Evolutionary conservation across 2,797 vertebrate species (phyloP).

Genomic region (Sitta carolinensis): DNA sequence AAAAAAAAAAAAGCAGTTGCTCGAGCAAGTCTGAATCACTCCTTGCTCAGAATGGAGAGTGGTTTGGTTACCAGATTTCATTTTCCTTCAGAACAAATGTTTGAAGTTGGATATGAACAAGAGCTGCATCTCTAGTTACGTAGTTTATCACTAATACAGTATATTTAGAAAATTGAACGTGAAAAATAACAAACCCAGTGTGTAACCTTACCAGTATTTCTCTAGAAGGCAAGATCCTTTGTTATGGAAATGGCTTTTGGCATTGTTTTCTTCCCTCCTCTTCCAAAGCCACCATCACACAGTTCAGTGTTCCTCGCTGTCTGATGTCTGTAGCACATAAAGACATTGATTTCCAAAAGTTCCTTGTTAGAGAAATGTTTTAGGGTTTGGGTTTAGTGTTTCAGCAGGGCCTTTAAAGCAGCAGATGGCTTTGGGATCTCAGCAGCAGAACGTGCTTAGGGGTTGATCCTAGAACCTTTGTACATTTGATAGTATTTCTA

Average conservation of each 20-base stretch:
- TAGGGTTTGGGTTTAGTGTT: constrained; percentile 60
- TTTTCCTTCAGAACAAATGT: constrained; percentile 55
- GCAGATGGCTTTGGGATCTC: constrained; percentile 61
- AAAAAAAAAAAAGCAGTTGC: constrained; percentile 32
- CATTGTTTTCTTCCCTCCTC: background rate
- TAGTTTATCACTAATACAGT: constrained; percentile 54
- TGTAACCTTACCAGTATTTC: constrained; percentile 70
- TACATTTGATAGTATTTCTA: constrained; percentile 79
- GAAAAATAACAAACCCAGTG: constrained; percentile 48
- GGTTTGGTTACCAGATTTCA: constrained; percentile 56
- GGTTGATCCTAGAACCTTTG: constrained; percentile 72
- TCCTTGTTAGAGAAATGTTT: constrained; percentile 54
- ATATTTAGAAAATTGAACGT: constrained; percentile 53
- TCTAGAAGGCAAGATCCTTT: constrained; percentile 61
- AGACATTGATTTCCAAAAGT: background rate
- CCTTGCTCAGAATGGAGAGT: constrained; percentile 45
- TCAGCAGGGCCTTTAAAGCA: constrained; percentile 58
- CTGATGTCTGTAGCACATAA: background rate
- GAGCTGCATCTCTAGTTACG: constrained; percentile 63
- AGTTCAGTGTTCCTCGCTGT: constrained; percentile 41
- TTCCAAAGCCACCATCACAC: constrained; percentile 67
- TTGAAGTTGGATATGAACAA: constrained; percentile 58
- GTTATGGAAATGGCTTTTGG: constrained; percentile 60
- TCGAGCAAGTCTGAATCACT: constrained; percentile 53
- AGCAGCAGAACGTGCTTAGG: constrained; percentile 71